phyloP scores from a whole-genome alignment of 1,140 invertebrate species.

The Rhysida immarginata region DNA sequence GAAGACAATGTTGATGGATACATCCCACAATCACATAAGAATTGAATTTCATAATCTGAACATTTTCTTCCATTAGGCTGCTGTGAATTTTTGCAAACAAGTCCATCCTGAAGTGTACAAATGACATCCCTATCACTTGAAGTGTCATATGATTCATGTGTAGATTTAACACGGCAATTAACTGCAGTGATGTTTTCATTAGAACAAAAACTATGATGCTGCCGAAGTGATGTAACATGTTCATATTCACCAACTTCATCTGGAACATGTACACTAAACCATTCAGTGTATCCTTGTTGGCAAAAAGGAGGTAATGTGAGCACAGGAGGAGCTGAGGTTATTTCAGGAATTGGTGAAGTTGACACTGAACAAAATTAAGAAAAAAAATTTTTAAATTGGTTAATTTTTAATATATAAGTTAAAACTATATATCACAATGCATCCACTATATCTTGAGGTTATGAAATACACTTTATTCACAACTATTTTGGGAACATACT shows the following conservation, averaged over 20 bases:
- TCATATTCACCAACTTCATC: conserved; percentile 14
- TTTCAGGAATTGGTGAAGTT: too few species aligned
- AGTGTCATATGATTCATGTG: conserved; percentile 12
- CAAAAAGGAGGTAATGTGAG: too few species aligned
- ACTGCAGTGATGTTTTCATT: conserved; percentile 24
- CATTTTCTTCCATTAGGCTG: conserved; percentile 22
- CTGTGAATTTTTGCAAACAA: conserved; percentile 20
- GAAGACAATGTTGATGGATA: too few species aligned
- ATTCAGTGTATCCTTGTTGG: conserved; percentile 23
- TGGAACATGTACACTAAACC: conserved; percentile 24
- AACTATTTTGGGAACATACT: too few species aligned
- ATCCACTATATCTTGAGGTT: too few species aligned
- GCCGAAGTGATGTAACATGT: conserved; percentile 7
- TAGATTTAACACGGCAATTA: conserved; percentile 19
- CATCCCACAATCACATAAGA: conserved; percentile 32
- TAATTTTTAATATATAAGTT: too few species aligned
- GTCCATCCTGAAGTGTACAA: conserved; percentile 22
- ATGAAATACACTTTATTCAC: too few species aligned
- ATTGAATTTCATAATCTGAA: conserved; percentile 30
- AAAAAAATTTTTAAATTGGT: too few species aligned
- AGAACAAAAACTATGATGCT: conserved; percentile 20
- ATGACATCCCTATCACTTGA: conserved; percentile 18
- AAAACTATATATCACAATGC: too few species aligned
- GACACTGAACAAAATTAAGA: too few species aligned
- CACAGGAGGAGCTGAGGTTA: too few species aligned